A percentile compares a stretch with the other conserved stretches of the same genome.
phyloP scores from a whole-genome alignment of 2,113 vertebrate species.

The Gymnobelideus leadbeateri region DNA sequence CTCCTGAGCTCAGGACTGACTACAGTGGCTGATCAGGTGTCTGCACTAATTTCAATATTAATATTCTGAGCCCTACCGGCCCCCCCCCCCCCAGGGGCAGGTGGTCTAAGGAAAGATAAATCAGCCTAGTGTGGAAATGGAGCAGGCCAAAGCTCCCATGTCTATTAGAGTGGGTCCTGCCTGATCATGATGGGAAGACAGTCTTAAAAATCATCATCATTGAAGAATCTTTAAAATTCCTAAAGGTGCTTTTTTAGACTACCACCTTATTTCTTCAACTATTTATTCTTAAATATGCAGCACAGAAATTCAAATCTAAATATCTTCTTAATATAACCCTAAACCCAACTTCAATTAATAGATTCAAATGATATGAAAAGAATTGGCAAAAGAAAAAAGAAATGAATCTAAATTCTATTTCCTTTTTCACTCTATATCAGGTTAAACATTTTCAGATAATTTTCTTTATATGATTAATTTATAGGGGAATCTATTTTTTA shows the following conservation, averaged over 20 bases:
- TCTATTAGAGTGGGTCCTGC: too few relatives aligned
- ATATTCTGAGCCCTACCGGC: too few relatives aligned
- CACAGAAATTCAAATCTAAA: constrained; percentile 37
- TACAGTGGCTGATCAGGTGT: background rate
- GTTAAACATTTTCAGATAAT: background rate
- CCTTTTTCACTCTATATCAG: background rate
- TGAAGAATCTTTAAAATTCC: constrained; percentile 19
- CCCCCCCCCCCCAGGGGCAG: too few relatives aligned
- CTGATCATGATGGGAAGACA: too few relatives aligned
- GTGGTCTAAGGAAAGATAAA: too few relatives aligned
- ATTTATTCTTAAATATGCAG: constrained; percentile 34
- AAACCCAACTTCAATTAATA: too few relatives aligned
- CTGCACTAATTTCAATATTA: too few relatives aligned
- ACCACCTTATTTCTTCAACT: constrained; percentile 41
- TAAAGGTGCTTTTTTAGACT: background rate
- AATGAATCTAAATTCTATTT: background rate
- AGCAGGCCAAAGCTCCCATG: too few relatives aligned
- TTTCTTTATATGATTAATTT: background rate
- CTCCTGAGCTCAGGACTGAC: background rate
- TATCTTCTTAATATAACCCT: background rate
- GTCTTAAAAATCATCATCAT: background rate
- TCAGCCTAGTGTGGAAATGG: too few relatives aligned
- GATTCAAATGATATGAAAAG: too few relatives aligned
- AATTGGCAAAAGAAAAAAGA: background rate
- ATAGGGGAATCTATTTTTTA: background rate